Conservation (phyloP, 2,888 invertebrate species). For the Alloscopus bannaensis region DNA sequence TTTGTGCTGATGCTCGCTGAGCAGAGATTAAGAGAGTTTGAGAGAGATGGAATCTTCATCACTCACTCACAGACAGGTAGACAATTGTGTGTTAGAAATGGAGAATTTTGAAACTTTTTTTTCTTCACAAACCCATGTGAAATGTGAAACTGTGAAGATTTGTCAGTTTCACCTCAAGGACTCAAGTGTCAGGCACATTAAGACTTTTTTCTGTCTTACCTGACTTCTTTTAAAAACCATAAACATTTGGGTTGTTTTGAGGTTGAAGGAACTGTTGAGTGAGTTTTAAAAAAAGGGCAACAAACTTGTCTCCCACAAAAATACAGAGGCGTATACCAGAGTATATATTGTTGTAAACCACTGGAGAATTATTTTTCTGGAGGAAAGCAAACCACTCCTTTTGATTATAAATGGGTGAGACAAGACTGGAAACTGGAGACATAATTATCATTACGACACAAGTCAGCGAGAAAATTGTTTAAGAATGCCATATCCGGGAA, state of each 20-base stretch:
- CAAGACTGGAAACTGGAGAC: conserved; percentile 48
- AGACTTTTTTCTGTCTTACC: too few species aligned
- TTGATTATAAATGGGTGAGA: conserved; percentile 25
- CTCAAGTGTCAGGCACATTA: conserved; percentile 11
- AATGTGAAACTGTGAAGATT: conserved; percentile 7
- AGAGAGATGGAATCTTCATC: too few species aligned
- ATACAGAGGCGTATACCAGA: too few species aligned
- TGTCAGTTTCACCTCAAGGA: conserved; percentile 27
- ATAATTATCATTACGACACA: conserved; percentile 39
- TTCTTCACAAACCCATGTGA: conserved; percentile 4
- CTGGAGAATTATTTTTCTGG: conserved; percentile 5
- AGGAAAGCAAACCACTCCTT: conserved; percentile 17
- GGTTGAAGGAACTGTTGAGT: conserved; percentile 25
- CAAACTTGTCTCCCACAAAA: conserved; percentile 33
- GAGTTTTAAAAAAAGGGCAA: conserved; percentile 29
- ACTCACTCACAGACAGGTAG: too few species aligned
- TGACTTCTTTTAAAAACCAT: too few species aligned
- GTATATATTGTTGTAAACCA: too few species aligned
- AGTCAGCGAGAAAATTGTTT: conserved; percentile 14
- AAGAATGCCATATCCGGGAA: conserved; percentile 33
- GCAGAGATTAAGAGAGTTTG: too few species aligned
- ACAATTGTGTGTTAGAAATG: too few species aligned
- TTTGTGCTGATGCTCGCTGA: too few species aligned
- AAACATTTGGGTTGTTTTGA: too few species aligned
- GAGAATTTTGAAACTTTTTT: too few species aligned